Percentiles rank a stretch among this genome's conserved stretches.
These are phyloP conservation scores for Cyclina sinensis DNA, from an alignment of 1,140 invertebrate species.

Conservation along the genomic window DNA sequence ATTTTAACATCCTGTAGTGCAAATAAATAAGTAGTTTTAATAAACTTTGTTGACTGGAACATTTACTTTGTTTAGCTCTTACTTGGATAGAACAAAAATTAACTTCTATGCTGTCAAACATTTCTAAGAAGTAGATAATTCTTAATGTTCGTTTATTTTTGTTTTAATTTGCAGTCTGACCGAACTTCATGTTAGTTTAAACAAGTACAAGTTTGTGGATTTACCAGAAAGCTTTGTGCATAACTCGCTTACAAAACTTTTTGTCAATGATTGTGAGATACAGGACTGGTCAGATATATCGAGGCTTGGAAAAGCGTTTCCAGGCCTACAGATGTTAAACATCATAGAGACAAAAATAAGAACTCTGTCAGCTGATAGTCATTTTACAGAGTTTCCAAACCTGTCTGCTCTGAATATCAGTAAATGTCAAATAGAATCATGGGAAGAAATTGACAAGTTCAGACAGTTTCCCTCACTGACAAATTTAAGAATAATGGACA, in stretches of 20 bases:
- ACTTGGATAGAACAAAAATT: too few species aligned
- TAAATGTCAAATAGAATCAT: slow-evolving; percentile 93
- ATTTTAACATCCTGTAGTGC: too few species aligned
- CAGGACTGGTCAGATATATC: slow-evolving; percentile 93
- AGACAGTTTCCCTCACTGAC: slow-evolving; percentile 93
- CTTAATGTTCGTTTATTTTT: too few species aligned
- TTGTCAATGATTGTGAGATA: slow-evolving; percentile 90
- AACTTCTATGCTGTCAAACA: too few species aligned
- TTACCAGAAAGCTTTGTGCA: slow-evolving; percentile 87
- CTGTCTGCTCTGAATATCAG: slow-evolving; percentile 95
- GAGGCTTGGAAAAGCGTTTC: slow-evolving; percentile 92
- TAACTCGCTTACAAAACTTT: slow-evolving; percentile 63
- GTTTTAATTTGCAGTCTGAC: slow-evolving; percentile 89
- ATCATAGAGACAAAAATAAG: slow-evolving; percentile 92
- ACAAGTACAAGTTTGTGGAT: slow-evolving; percentile 92
- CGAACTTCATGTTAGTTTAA: slow-evolving; percentile 95
- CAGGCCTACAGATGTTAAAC: slow-evolving; percentile 93
- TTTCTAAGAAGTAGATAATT: too few species aligned
- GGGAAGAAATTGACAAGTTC: slow-evolving; percentile 95
- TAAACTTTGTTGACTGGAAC: too few species aligned
- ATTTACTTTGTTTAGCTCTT: too few species aligned
- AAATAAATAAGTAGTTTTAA: too few species aligned
- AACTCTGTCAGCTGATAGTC: neutral
- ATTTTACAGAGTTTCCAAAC: slow-evolving; percentile 88
- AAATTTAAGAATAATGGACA: slow-evolving; percentile 92